Base-by-base conservation (phyloP, 2,888 invertebrate species). In the Notocelia uddmanniana region DNA sequence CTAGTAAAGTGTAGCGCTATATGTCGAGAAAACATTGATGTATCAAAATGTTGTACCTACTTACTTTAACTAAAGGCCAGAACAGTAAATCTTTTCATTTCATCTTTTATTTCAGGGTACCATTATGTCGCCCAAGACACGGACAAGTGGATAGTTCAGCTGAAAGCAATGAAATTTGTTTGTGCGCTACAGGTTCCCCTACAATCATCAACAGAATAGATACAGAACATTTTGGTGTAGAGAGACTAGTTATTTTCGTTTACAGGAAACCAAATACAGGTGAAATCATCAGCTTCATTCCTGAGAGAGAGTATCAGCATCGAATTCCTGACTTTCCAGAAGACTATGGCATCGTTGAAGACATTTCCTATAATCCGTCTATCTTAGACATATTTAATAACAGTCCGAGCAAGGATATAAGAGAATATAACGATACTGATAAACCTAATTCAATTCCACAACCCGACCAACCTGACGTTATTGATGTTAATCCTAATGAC, bases 211-310 rank as follows among this genome's bases (percentile, higher is more conserved):
- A 84, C 3, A 26, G 77, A n/a, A 23, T 88, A 0, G 77, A 77
- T 18, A 31, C 75, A 15, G 21, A 74, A 0, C 64, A 74, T 5
- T 52, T 74, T n/a, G 79, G 79, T 0, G 71, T 83, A 3, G 82
- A 87, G 71, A 83, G 91, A 74, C 71, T 89, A 6, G 86, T 90
- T 0, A 75, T 90, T 1, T 88, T 85, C 74, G 64, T 90, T 0
- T 92, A 89, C 73, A 84, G 74, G 76, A 77, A 83, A 55, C 15
- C 63, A 6, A 21, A 37, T 0, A 78, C 82, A 3, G 73, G 79
- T 10, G 59, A 80, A 52, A 68, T 89, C 3, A 78, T 81, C 52
- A 67, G 85, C 31, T 87, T 85, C 57, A 77, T 84, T 13, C 92
- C 92, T 2, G 83, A 78, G 58, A 45, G 26, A 13, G 75, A 82